A percentile compares a stretch with the other conserved stretches of the same genome.
These are phyloP conservation scores for Pteromalus puparum DNA, from an alignment of 1,140 invertebrate genomes.

Conservation along the genomic window DNA sequence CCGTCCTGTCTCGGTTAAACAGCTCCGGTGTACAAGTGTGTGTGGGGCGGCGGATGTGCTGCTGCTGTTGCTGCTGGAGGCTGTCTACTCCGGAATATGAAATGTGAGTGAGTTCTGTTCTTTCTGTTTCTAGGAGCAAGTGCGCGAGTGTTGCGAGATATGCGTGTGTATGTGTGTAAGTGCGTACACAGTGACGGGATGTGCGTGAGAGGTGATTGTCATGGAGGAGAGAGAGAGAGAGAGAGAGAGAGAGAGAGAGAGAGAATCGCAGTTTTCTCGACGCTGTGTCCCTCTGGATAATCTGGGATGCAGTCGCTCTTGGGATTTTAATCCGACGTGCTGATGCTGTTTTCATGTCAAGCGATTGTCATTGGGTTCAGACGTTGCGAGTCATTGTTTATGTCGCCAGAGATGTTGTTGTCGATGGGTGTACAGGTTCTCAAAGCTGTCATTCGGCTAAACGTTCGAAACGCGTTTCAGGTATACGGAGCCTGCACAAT, in stretches of 20 bases:
- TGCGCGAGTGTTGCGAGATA: background rate
- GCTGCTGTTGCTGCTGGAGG: background rate
- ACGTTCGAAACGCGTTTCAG: background rate
- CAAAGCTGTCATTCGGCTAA: no score
- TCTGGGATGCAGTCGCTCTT: constrained; percentile 2
- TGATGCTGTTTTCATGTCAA: background rate
- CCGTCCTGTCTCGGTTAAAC: background rate
- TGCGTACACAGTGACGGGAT: background rate
- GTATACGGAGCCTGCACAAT: background rate
- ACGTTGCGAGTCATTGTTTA: background rate
- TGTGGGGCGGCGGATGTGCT: background rate
- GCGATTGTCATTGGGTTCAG: no score
- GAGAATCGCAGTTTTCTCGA: background rate
- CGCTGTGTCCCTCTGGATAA: background rate
- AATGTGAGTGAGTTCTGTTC: background rate
- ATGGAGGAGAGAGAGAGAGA: constrained; percentile 8
- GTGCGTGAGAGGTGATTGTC: background rate
- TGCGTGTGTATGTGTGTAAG: background rate
- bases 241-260: constrained; percentile 5
- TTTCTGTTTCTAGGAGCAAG: background rate
- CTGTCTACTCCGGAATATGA: background rate
- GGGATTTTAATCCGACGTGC: background rate
- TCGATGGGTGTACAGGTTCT: background rate
- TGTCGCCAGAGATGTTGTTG: background rate
- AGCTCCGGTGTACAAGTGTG: background rate